A percentile compares a stretch with the other conserved stretches of the same genome.
These are phyloP conservation scores for Dipus sagitta DNA, from an alignment of 2,797 vertebrate species.

Conservation along the genomic window DNA sequence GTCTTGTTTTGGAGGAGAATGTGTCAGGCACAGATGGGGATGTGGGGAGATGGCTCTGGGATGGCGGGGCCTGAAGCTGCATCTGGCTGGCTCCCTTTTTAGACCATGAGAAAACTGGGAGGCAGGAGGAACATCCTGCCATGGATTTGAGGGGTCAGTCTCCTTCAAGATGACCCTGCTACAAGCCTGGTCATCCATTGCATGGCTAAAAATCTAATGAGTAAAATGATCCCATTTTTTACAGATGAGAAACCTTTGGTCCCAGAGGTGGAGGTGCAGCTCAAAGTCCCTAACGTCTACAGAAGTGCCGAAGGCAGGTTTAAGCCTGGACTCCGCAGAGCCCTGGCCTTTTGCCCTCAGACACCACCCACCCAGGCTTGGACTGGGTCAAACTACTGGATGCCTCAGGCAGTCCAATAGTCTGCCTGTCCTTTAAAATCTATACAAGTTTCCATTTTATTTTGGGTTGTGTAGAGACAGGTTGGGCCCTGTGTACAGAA, in stretches of 20 bases:
- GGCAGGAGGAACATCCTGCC: not conserved
- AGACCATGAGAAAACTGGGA: too few relatives aligned
- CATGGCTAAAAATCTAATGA: not conserved
- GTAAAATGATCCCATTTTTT: constrained; percentile 38
- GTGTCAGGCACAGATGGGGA: not conserved
- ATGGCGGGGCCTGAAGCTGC: not conserved
- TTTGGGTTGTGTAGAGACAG: constrained; percentile 2
- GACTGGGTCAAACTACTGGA: not conserved
- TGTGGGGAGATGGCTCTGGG: not conserved
- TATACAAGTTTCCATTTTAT: not conserved
- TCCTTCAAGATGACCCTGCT: not conserved
- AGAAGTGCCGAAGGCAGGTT: not conserved
- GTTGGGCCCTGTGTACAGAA: not conserved
- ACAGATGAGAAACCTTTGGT: not conserved
- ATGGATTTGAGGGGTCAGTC: not conserved
- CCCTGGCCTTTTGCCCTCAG: not conserved
- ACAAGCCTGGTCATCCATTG: too few relatives aligned
- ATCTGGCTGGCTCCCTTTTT: not conserved
- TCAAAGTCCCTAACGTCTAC: not conserved
- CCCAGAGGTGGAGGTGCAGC: not conserved
- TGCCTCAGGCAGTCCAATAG: not conserved
- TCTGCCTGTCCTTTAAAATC: not conserved
- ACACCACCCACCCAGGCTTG: not conserved
- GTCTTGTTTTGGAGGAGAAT: not conserved
- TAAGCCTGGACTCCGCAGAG: not conserved